Conservation (phyloP, 2,797 vertebrate species). For the Aulostomus chinensis region DNA sequence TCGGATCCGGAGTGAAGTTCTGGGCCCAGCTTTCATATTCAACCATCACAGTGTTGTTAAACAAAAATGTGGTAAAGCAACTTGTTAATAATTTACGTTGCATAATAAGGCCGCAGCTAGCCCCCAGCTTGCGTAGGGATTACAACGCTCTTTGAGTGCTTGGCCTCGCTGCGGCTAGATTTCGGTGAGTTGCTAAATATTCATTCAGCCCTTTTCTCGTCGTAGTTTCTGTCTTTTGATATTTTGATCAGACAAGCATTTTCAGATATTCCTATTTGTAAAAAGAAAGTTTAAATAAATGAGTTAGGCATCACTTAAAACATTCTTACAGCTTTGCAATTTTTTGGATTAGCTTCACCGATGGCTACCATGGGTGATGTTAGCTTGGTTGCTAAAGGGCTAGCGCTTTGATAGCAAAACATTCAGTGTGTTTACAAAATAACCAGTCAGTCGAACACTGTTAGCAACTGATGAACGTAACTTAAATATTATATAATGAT, state of each 20-base stretch:
- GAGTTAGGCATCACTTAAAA: too few species aligned
- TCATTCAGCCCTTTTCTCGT: neutral
- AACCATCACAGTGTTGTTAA: constrained; percentile 36
- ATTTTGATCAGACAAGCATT: too few species aligned
- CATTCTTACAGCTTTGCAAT: neutral
- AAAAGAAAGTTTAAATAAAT: too few species aligned
- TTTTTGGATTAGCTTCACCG: constrained; percentile 9
- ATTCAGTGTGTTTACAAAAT: neutral
- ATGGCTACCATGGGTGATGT: constrained; percentile 44
- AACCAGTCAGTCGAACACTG: neutral
- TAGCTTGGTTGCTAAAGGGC: constrained; percentile 39
- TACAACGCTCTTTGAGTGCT: constrained; percentile 57
- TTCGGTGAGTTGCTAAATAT: constrained; percentile 68
- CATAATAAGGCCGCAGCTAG: constrained; percentile 75
- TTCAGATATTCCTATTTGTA: too few species aligned
- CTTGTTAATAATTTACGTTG: constrained; percentile 61
- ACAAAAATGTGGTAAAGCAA: constrained; percentile 58
- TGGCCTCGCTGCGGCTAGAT: constrained; percentile 50
- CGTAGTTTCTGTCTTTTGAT: neutral
- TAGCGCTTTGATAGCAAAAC: constrained; percentile 27
- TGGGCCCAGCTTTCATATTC: constrained; percentile 10
- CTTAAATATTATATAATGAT: too few species aligned
- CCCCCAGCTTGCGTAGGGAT: constrained; percentile 72
- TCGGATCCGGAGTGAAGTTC: constrained; percentile 24
- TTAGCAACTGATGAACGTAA: too few species aligned